Evolutionary conservation across 2,888 invertebrate species (phyloP).

Genomic region (Rotaria socialis): DNA sequence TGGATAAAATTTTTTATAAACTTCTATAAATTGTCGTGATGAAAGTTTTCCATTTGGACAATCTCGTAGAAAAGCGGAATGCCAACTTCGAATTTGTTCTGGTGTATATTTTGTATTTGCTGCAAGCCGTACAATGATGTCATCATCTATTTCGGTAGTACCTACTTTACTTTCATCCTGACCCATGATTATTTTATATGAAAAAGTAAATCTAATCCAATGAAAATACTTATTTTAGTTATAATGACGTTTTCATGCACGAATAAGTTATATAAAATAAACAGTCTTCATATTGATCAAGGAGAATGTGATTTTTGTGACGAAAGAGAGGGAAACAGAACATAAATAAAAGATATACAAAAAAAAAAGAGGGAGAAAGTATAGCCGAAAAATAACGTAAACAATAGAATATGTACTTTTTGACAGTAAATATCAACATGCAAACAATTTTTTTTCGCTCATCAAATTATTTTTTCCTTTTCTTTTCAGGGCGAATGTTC

Average conservation of each 20-base stretch:
- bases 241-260: not conserved
- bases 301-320: not conserved
- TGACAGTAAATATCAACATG: not conserved
- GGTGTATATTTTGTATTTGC: conserved; percentile 39
- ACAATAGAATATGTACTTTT: not conserved
- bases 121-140: conserved; percentile 32
- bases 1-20: conserved; percentile 46
- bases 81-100: conserved; percentile 44
- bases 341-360: not conserved
- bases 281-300: not conserved
- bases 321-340: not conserved
- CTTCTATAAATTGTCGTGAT: conserved; percentile 43
- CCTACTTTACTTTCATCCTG: not conserved
- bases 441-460: not conserved
- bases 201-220: not conserved
- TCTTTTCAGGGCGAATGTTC: not conserved
- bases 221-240: not conserved
- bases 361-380: not conserved
- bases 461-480: not conserved
- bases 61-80: conserved; percentile 40
- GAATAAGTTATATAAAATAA: not conserved
- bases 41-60: conserved; percentile 43
- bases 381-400: not conserved
- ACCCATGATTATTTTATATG: conserved; percentile 28
- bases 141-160: conserved; percentile 15